A percentile compares a stretch with the other conserved stretches of the same genome.
phyloP scores from a whole-genome alignment of 2,797 vertebrate genomes.

The Coranthus polyacanthus region DNA sequence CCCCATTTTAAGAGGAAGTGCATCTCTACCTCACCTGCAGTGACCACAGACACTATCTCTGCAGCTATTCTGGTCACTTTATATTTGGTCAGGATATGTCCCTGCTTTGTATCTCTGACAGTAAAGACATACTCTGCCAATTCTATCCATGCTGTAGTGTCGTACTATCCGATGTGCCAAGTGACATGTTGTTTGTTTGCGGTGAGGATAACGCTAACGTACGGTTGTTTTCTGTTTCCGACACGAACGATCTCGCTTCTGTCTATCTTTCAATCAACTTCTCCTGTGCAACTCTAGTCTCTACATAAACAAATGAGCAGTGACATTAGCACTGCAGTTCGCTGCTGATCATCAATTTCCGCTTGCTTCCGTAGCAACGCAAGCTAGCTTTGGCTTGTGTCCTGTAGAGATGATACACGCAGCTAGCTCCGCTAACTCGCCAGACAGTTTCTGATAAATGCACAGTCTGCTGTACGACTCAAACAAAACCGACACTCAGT shows the following conservation, averaged over 20 bases:
- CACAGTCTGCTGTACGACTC: background rate
- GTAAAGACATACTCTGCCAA: no score
- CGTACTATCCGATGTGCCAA: no score
- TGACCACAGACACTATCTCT: no score
- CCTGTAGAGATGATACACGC: background rate
- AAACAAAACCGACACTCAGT: no score
- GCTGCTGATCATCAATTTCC: background rate
- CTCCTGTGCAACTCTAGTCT: background rate
- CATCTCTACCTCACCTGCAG: no score
- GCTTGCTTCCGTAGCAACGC: conserved; percentile 68
- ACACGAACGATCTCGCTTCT: background rate
- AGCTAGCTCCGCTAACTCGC: background rate
- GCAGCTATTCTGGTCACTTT: no score
- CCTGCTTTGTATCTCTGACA: no score
- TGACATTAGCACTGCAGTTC: background rate
- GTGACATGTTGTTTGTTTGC: no score
- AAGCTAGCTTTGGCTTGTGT: conserved; percentile 53
- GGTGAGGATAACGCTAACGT: background rate
- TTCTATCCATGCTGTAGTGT: no score
- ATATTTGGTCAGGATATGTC: no score
- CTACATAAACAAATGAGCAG: background rate
- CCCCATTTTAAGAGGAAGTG: no score
- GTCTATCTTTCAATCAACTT: background rate
- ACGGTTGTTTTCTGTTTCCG: background rate
- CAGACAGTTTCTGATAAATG: background rate